Percentiles rank a stretch among this genome's conserved stretches.
Conservation (phyloP, 2,797 vertebrate genomes). For the Oceanodroma leucorhoa region DNA sequence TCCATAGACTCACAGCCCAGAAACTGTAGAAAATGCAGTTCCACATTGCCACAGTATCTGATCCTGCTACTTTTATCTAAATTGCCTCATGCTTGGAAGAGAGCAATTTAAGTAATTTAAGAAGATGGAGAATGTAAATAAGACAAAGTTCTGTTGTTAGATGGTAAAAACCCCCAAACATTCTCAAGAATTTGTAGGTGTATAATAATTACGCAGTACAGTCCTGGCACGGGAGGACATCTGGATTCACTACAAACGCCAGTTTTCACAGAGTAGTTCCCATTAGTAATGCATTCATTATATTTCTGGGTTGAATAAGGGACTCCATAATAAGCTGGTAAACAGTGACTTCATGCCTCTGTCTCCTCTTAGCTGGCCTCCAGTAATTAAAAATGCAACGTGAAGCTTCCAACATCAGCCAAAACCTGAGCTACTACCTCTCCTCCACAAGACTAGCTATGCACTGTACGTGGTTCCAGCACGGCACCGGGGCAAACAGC, state of each 20-base stretch:
- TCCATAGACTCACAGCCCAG: not conserved
- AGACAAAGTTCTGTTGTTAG: not conserved
- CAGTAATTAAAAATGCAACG: not conserved
- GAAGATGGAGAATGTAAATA: not conserved
- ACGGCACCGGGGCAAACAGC: accelerated
- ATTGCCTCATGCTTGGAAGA: not conserved
- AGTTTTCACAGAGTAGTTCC: not conserved
- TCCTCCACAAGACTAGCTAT: not conserved
- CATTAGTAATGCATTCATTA: not conserved
- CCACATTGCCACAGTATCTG: not conserved
- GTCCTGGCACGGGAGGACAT: not conserved
- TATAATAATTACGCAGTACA: accelerated
- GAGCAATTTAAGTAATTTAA: not conserved
- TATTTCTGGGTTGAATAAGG: not conserved
- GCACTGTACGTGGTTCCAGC: not conserved
- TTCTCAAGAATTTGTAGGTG: not conserved
- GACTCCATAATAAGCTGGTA: not conserved
- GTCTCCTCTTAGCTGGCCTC: not conserved
- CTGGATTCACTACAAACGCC: not conserved
- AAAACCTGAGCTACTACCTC: not conserved
- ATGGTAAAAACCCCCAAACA: accelerated
- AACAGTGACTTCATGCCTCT: constrained; percentile 19
- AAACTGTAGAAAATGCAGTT: not conserved
- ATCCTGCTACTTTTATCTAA: not conserved
- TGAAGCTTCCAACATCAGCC: not conserved